A percentile compares a stretch with the other conserved stretches of the same genome.
These are phyloP conservation scores for Taxidea taxus DNA, from an alignment of 2,113 vertebrate genomes.

Conservation along the genomic window DNA sequence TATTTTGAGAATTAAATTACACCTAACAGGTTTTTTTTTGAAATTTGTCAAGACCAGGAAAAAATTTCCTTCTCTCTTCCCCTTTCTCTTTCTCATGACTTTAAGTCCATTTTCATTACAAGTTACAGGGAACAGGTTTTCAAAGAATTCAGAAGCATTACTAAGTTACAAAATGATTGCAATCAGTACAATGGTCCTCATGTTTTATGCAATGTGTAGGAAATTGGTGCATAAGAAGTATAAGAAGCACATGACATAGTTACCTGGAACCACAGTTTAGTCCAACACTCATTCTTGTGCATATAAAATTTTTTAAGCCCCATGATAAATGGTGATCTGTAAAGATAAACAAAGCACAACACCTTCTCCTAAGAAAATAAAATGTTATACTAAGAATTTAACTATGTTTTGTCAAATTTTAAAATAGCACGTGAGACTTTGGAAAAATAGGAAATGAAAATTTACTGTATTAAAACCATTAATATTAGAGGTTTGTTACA, in stretches of 20 bases:
- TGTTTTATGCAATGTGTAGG: neutral
- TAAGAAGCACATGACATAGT: neutral
- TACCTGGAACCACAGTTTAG: neutral
- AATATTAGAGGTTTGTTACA: neutral
- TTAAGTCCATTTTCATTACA: neutral
- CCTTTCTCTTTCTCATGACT: neutral
- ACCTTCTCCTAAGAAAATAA: neutral
- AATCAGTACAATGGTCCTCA: neutral
- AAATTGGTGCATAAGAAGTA: neutral
- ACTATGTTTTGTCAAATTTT: neutral
- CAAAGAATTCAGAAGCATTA: neutral
- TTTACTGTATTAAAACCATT: neutral
- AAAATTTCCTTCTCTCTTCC: neutral
- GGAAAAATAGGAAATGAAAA: neutral
- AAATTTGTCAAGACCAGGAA: neutral
- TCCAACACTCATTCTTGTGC: neutral
- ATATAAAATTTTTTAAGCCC: neutral
- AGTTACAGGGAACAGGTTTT: neutral
- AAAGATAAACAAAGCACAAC: neutral
- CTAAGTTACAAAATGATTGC: neutral
- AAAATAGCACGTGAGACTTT: neutral
- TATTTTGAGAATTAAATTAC: neutral
- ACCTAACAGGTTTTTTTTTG: neutral
- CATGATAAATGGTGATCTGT: neutral
- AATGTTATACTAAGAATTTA: neutral